Evolutionary conservation across 2,888 invertebrate genomes (phyloP), one percentile per base, ranked within the genome.

Genomic region (Frankliniella intonsa): DNA sequence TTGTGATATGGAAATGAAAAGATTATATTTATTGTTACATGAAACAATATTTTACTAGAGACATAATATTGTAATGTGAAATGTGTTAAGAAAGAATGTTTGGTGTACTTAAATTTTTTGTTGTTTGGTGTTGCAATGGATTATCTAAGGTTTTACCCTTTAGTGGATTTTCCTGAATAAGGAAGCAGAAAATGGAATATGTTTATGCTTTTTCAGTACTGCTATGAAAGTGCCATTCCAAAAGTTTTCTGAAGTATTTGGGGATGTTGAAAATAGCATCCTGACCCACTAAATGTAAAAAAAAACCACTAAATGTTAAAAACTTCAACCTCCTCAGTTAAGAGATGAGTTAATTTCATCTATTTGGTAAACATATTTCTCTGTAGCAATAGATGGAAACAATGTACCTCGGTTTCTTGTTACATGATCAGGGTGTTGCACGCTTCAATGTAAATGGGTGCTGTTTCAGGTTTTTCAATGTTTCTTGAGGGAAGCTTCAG

Each of bases 1-100:
- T 76, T 76, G 69, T 76, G 69, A 76, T 76, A 76, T 76, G 69
- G 69, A 76, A 76, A 76, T 22, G 25, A 76, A 76, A 76, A 76
- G 69, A 76, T 76, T 76, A 76, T 76, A 76, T 76, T 76, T 76
- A 76, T 76, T 76, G 69, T 76, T 76, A 76, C 25, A 76, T 76
- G 69, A 25, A 76, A 76, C 69, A 76, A 76, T 76, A 76, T 76
- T 76, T 76, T 76, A 76, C 25, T 76, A 76, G 69, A 76, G 69
- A 76, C 69, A 76, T 25, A 25, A 76, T 76, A 25, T 25, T 76
- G 69, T 76, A 76, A 76, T 76, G 69, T 76, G 69, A 76, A 25
- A 76, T 76, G 69, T 76, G 69, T 76, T 76, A 22, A 76, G 22
- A 25, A 76, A 25, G 25, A 38, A 38, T 38, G 38, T 38, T 76